Percentiles rank a stretch among this genome's conserved stretches.
Conservation (phyloP, 2,888 invertebrate species). For the Agrochola lota region DNA sequence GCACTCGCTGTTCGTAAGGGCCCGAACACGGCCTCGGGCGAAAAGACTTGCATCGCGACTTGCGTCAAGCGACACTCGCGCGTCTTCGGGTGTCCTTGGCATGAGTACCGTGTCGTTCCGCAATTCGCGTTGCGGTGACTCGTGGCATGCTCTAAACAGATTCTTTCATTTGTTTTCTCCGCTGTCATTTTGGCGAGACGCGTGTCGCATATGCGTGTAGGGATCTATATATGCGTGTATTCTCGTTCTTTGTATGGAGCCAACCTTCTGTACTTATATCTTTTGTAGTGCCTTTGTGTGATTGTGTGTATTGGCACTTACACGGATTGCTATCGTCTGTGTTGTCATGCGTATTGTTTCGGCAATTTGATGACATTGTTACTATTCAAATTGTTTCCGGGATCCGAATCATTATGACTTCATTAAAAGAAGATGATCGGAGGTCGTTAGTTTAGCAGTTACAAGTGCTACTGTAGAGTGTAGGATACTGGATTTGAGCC, state of each 20-base stretch:
- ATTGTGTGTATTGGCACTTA: conserved; percentile 28
- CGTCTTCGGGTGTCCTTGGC: background rate
- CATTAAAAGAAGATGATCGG: background rate
- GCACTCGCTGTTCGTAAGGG: background rate
- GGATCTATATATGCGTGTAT: background rate
- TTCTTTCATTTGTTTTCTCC: background rate
- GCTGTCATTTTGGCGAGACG: background rate
- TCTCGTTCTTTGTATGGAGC: background rate
- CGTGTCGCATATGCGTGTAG: background rate
- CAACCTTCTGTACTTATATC: background rate
- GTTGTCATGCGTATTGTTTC: conserved; percentile 28
- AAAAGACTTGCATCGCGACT: too few relatives aligned
- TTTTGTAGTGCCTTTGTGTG: background rate
- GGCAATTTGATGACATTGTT: conserved; percentile 18
- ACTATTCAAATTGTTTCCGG: conserved; percentile 13
- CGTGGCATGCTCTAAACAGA: background rate
- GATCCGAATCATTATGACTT: background rate
- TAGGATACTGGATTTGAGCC: background rate
- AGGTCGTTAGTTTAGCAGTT: too few relatives aligned
- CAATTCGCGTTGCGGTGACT: background rate
- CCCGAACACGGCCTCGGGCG: too few relatives aligned
- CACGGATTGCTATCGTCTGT: conserved; percentile 29
- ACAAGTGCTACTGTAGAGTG: too few relatives aligned
- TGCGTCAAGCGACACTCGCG: background rate
- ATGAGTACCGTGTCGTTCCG: background rate